phyloP scores from a whole-genome alignment of 2,113 vertebrate species.

The Anas platyrhynchos region DNA sequence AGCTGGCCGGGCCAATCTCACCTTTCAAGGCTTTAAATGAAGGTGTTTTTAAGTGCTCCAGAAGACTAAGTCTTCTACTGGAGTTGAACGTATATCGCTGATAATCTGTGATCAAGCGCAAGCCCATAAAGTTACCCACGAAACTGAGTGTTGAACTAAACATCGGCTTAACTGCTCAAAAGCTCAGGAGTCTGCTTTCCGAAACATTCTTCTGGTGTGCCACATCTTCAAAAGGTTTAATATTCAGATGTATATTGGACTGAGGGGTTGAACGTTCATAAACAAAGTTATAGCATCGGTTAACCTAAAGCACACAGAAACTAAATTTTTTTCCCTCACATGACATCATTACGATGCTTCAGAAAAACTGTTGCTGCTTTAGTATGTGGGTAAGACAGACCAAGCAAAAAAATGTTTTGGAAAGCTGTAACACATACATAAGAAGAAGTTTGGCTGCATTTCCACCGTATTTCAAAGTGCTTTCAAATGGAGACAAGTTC shows the following conservation, averaged over 20 bases:
- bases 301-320: neutral
- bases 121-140: neutral
- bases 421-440: neutral
- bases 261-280: neutral
- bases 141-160: neutral
- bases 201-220: neutral
- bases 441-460: neutral
- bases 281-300: neutral
- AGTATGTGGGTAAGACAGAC: neutral
- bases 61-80: neutral
- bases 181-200: neutral
- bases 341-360: neutral
- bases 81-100: fast-evolving
- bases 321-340: neutral
- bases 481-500: slow-evolving; percentile 25
- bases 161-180: neutral
- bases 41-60: neutral
- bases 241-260: neutral
- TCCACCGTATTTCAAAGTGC: slow-evolving; percentile 30
- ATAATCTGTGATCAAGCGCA: neutral
- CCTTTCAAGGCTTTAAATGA: neutral
- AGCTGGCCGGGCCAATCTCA: neutral
- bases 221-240: neutral
- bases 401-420: neutral
- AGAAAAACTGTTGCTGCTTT: neutral